A percentile compares a stretch with the other conserved stretches of the same genome.
phyloP scores from a whole-genome alignment of 2,888 invertebrate species.

The Trissolcus japonicus region DNA sequence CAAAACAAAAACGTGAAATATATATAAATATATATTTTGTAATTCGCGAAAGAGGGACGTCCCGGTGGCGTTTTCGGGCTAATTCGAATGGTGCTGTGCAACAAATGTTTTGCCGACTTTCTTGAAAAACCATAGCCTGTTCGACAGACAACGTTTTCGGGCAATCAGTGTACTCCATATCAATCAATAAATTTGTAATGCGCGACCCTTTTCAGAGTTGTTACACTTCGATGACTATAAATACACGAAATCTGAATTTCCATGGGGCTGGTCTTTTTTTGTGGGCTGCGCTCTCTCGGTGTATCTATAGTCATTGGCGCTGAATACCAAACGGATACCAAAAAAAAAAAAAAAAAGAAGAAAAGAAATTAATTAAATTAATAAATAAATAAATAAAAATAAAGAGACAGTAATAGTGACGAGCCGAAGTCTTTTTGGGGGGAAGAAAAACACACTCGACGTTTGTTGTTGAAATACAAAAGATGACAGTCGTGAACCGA shows the following conservation, averaged over 20 bases:
- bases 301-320: slow-evolving; percentile 27
- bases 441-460: slow-evolving; percentile 10
- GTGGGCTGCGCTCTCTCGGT: too few species aligned
- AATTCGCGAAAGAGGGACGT: slow-evolving; percentile 17
- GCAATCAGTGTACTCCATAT: slow-evolving; percentile 58
- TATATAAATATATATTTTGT: slow-evolving; percentile 43
- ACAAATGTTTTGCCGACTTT: slow-evolving; percentile 30
- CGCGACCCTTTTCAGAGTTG: slow-evolving; percentile 43
- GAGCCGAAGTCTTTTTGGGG: slow-evolving; percentile 25
- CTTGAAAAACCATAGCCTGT: slow-evolving; percentile 56
- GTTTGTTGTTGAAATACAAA: slow-evolving; percentile 60
- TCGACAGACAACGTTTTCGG: slow-evolving; percentile 38
- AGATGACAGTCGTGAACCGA: slow-evolving; percentile 67
- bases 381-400: too few species aligned
- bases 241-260: slow-evolving; percentile 35
- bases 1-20: background rate
- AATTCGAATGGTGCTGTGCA: slow-evolving; percentile 43
- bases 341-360: slow-evolving; percentile 30
- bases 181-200: slow-evolving; percentile 54
- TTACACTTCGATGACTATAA: slow-evolving; percentile 48
- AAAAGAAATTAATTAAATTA: slow-evolving; percentile 13
- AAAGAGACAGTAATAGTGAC: slow-evolving; percentile 43
- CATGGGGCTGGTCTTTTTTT: slow-evolving; percentile 1
- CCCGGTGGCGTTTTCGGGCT: slow-evolving; percentile 33
- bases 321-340: slow-evolving; percentile 32